phyloP scores from a whole-genome alignment of 2,888 invertebrate species.

The Drosophila borealis region DNA sequence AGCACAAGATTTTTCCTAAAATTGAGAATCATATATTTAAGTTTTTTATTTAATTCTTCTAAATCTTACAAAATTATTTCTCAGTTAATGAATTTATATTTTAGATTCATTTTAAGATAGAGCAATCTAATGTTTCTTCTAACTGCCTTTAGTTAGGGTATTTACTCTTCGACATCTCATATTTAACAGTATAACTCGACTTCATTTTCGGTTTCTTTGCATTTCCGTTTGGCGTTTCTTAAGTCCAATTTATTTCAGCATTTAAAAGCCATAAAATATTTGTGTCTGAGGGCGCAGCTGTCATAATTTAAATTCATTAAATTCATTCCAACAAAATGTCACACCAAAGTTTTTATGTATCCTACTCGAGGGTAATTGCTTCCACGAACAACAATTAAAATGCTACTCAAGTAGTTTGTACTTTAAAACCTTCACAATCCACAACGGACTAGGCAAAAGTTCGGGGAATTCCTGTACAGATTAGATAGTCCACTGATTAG shows the following conservation, averaged over 20 bases:
- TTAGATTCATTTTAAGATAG: too few relatives aligned
- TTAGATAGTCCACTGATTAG: constrained; percentile 56
- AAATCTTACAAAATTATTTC: too few relatives aligned
- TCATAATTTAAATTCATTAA: constrained; percentile 79
- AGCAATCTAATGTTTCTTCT: too few relatives aligned
- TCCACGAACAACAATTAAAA: constrained; percentile 70
- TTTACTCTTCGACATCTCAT: background rate
- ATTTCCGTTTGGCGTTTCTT: constrained; percentile 67
- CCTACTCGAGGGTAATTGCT: constrained; percentile 55
- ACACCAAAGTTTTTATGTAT: constrained; percentile 31
- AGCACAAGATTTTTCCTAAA: too few relatives aligned
- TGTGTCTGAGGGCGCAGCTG: constrained; percentile 59
- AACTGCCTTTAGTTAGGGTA: constrained; percentile 3
- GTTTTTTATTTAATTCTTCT: too few relatives aligned
- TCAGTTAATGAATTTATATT: too few relatives aligned
- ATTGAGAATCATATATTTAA: too few relatives aligned
- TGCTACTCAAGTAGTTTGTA: constrained; percentile 69
- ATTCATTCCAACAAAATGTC: constrained; percentile 62
- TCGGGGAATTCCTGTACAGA: constrained; percentile 44
- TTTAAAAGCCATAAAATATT: constrained; percentile 71
- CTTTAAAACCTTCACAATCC: constrained; percentile 2
- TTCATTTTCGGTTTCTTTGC: constrained; percentile 50
- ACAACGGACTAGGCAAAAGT: constrained; percentile 10
- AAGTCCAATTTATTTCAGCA: constrained; percentile 74
- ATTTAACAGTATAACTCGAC: background rate